Percentiles rank a stretch among this genome's conserved stretches.
phyloP scores from a whole-genome alignment of 2,888 invertebrate genomes.

The Papilio elwesi region DNA sequence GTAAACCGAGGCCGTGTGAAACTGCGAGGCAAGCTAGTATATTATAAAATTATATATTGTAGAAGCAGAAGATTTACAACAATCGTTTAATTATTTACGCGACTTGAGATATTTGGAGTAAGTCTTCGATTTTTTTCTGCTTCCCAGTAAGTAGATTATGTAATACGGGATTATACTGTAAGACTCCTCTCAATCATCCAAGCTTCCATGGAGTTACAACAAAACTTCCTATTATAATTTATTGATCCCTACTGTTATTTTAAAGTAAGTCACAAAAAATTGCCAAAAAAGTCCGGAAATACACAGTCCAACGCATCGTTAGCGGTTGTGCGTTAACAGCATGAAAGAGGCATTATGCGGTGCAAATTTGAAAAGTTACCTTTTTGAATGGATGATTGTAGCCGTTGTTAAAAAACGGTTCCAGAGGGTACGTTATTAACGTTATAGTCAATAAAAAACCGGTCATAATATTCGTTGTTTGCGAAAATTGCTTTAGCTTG shows the following conservation, averaged over 20 bases:
- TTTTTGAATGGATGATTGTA: slow-evolving; percentile 47
- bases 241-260: background rate
- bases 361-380: slow-evolving; percentile 69
- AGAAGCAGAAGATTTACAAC: too few species aligned
- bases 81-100: too few species aligned
- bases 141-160: too few species aligned
- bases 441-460: slow-evolving; percentile 62
- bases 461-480: slow-evolving; percentile 13
- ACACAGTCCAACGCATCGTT: slow-evolving; percentile 69
- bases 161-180: too few species aligned
- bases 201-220: too few species aligned
- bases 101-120: too few species aligned
- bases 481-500: slow-evolving; percentile 6
- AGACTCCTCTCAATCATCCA: too few species aligned
- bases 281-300: slow-evolving; percentile 63
- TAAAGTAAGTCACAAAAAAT: background rate
- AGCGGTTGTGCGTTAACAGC: slow-evolving; percentile 68
- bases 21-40: too few species aligned
- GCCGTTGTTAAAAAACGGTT: slow-evolving; percentile 55
- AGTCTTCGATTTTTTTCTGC: too few species aligned
- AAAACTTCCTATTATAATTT: background rate
- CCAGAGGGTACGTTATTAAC: slow-evolving; percentile 67
- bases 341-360: slow-evolving; percentile 69
- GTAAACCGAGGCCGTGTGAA: too few species aligned
- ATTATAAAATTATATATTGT: too few species aligned